Evolutionary conservation across 2,888 invertebrate species (phyloP).

Genomic region (Notodonta dromedarius): DNA sequence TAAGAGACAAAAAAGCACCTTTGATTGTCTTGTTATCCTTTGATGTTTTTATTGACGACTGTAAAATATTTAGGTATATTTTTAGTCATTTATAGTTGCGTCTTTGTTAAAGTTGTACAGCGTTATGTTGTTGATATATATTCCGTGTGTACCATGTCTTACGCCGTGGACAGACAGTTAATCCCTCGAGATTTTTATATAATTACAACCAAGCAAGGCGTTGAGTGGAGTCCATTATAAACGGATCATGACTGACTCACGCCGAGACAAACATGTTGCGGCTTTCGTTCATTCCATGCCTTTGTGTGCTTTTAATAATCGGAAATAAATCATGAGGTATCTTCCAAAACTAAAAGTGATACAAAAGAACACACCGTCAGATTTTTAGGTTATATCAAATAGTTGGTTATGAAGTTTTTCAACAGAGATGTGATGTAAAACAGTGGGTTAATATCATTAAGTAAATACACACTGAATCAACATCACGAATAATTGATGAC

Average conservation of each 20-base stretch:
- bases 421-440: no score
- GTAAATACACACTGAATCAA: background rate
- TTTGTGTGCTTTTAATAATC: constrained; percentile 27
- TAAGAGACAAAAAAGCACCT: background rate
- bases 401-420: no score
- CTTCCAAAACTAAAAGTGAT: background rate
- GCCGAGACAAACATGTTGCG: constrained; percentile 45
- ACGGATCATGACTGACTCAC: constrained; percentile 48
- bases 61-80: background rate
- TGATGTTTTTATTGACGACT: background rate
- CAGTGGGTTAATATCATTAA: no score
- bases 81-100: background rate
- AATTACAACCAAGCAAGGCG: constrained; percentile 60
- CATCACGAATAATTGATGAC: no score
- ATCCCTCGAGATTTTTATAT: constrained; percentile 65
- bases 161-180: constrained; percentile 45
- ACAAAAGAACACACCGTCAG: background rate
- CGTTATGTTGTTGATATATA: background rate
- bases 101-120: constrained; percentile 1
- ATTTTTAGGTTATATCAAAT: background rate
- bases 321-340: background rate
- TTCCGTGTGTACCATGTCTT: constrained; percentile 28
- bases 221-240: constrained; percentile 53
- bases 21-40: background rate
- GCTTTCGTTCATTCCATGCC: constrained; percentile 32